phyloP scores from a whole-genome alignment of 2,113 vertebrate genomes.

The Heterotilapia buettikoferi region DNA sequence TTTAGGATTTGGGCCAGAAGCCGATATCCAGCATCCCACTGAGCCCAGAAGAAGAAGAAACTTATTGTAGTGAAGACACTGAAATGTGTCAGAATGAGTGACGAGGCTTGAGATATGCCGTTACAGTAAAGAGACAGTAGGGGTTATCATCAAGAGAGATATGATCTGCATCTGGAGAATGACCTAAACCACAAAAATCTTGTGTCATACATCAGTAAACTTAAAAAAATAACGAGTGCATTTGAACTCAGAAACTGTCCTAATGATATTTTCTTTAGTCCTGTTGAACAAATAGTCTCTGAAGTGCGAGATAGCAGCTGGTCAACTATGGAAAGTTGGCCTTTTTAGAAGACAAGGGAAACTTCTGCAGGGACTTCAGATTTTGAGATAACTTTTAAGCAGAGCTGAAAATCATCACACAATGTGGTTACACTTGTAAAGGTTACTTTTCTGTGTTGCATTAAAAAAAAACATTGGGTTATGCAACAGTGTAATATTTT shows the following conservation, averaged over 20 bases:
- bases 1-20: neutral
- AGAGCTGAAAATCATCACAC: neutral
- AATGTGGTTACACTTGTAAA: neutral
- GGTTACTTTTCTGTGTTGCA: neutral
- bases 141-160: neutral
- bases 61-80: neutral
- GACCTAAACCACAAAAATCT: neutral
- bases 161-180: neutral
- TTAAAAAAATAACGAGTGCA: neutral
- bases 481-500: neutral
- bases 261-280: neutral
- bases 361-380: neutral
- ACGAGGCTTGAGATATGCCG: rapidly evolving
- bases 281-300: neutral
- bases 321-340: rapidly evolving
- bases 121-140: neutral
- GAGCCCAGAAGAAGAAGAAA: neutral
- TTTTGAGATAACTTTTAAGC: neutral
- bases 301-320: neutral
- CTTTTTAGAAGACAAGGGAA: neutral
- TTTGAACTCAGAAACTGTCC: neutral
- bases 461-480: neutral
- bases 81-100: neutral
- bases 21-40: neutral
- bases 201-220: neutral